Evolutionary conservation across 1,140 invertebrate genomes (phyloP), one percentile per base, ranked within the genome.

Genomic region (Panulirus ornatus): DNA sequence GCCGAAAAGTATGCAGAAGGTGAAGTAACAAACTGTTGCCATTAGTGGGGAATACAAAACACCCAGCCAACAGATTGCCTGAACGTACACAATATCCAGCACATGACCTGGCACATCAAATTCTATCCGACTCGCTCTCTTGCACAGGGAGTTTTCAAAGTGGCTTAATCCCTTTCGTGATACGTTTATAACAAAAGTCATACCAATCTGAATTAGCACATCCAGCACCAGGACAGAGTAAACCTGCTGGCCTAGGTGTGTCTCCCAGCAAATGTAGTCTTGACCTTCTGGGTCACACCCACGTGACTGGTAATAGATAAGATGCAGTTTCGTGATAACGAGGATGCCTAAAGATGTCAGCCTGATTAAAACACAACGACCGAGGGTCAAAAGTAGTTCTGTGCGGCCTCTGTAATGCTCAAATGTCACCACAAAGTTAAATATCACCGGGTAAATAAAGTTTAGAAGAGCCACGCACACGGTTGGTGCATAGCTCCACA

Each of bases 91-190:
- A 36, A 98, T 95, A 93, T 98, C 97, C 3, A 98, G 93, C 0
- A 97, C 96, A 92, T 98, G 97, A 92, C 96, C 96, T 0, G 97
- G 96, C n/a, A 98, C 93, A 93, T 97, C 96, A 93, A 98, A 98
- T 90, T 96, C 95, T 93, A 96, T 96, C 87, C 97, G 94, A 3
- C 79, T 36, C 47, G 84, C 19, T 14, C 14, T 84, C 40, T 89
- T 70, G 1, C 54, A 83, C 2, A 89, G 22, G 16, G 66, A 19
- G 27, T 76, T 75, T 19, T 89, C 30, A 40, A 83, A 30, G 47
- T 44, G 71, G 6, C 42, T 36, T 11, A 89, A 47, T 42, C 11
- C 30, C n/a, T n/a, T 54, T n/a, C 88, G 36, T 0, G 96, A 96
- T 84, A 97, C 95, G 30, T 90, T 86, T 40, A 87, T 85, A 11